phyloP scores from a whole-genome alignment of 2,888 invertebrate genomes.

The Calephelis perditalis region DNA sequence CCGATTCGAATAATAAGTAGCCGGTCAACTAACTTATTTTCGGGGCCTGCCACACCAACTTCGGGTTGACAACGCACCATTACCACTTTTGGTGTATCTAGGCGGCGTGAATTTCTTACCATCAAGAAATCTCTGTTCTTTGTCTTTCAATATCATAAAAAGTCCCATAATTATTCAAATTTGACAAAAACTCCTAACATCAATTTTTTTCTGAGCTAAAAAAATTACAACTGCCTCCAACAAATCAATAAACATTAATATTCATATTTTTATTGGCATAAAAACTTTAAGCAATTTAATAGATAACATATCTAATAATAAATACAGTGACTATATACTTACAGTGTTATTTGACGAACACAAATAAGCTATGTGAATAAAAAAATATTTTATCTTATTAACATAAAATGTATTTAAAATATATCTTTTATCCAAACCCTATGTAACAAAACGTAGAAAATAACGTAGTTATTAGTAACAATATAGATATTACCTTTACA shows the following conservation, averaged over 20 bases:
- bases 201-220: too few relatives aligned
- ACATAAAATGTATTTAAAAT: conserved; percentile 54
- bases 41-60: too few relatives aligned
- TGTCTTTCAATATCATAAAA: too few relatives aligned
- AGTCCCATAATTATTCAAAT: too few relatives aligned
- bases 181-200: too few relatives aligned
- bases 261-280: conserved; percentile 60
- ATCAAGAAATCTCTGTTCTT: too few relatives aligned
- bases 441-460: conserved; percentile 31
- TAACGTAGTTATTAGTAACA: conserved; percentile 21
- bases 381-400: conserved; percentile 59
- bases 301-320: conserved; percentile 48
- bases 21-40: too few relatives aligned
- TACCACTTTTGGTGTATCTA: too few relatives aligned
- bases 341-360: conserved; percentile 62
- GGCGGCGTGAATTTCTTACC: too few relatives aligned
- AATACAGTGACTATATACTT: conserved; percentile 27
- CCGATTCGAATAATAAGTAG: too few relatives aligned
- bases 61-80: too few relatives aligned
- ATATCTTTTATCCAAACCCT: conserved; percentile 34
- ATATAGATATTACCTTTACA: conserved; percentile 17
- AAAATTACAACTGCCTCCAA: conserved; percentile 22
- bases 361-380: conserved; percentile 56
- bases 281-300: conserved; percentile 64
- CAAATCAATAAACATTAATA: conserved; percentile 44